Base-by-base conservation (phyloP, 1,140 invertebrate species). In the Metopolophium dirhodum region DNA sequence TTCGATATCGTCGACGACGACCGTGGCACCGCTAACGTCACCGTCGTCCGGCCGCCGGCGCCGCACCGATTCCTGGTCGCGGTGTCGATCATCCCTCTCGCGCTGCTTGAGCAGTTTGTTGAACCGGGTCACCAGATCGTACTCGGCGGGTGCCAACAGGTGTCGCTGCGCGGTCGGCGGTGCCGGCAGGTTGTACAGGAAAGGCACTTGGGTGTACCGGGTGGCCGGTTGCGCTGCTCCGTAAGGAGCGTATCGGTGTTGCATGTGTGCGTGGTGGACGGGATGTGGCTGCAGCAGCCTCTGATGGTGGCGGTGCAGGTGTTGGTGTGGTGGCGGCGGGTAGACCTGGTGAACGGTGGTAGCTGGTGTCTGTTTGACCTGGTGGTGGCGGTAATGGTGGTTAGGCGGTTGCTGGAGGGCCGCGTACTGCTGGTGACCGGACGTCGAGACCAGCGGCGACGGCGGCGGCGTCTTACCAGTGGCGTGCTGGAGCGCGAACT, bases 281-380 rank as follows among this genome's bases (percentile, higher is more conserved):
- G 86, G 95, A 14, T 95, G 95, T 1, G 95, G 95, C 95, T 95
- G 1, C 95, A 95, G 14, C 95, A 95, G 93, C 95, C 95, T 26
- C 95, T 82, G 90, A 4, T n/a, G 93, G 14, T 49, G 82, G 47
- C 61, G 95, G 4, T 95, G 95, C 2, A 95, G 95, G 77, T 88
- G 89, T 6, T 30, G 88, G 2, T 77, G n/a, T 6, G 61, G 30
- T 14, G 95, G 47, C 30, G 30, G 47, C 4, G 30, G 23, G 54
- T 88, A 88, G 95, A 83, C 95, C 96, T 89, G 96, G n/a, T 49
- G 90, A 23, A 89, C 14, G n/a, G 30, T 35, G 85, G 35, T 9
- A 20, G 20, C 22, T 2, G 83, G 61, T 7, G 61, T 77, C 83
- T 87, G 85, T 47, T 87, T 45, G 26, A 87, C 14, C 41, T 4